Percentiles rank a stretch among this genome's conserved stretches.
These are phyloP conservation scores for Acleris holmiana DNA, from an alignment of 2,888 invertebrate genomes.

Conservation along the genomic window DNA sequence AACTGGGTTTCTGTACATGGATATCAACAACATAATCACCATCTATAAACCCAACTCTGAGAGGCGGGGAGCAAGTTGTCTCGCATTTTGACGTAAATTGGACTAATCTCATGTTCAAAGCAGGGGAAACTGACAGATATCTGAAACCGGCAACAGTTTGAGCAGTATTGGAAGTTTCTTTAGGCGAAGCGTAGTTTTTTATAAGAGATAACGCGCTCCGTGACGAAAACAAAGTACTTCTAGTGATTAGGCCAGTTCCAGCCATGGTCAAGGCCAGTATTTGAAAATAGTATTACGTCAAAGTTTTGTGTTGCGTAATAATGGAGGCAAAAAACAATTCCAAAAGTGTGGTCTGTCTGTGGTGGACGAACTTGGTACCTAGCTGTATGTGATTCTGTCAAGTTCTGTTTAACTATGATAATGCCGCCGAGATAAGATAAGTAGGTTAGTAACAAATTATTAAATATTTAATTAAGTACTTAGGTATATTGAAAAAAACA, in stretches of 20 bases:
- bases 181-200: constrained; percentile 51
- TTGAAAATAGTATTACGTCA: constrained; percentile 15
- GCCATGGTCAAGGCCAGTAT: constrained; percentile 56
- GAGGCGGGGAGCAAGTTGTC: constrained; percentile 63
- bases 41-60: constrained; percentile 88
- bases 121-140: constrained; percentile 56
- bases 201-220: constrained; percentile 53
- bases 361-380: no score
- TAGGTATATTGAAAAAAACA: no score
- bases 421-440: no score
- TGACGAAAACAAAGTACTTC: constrained; percentile 28
- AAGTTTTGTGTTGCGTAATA: no score
- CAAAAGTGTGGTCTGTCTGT: no score
- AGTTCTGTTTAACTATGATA: no score
- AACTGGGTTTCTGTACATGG: constrained; percentile 80
- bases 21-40: constrained; percentile 87
- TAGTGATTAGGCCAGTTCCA: constrained; percentile 44
- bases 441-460: no score
- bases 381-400: no score
- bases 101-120: constrained; percentile 87
- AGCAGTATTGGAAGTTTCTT: constrained; percentile 44
- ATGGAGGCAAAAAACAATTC: no score
- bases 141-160: constrained; percentile 38
- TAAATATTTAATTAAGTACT: no score
- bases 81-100: constrained; percentile 86